Evolutionary conservation across 2,888 invertebrate species (phyloP), one percentile per base, ranked within the genome.

Genomic region (Hemicrepidius hirtus): DNA sequence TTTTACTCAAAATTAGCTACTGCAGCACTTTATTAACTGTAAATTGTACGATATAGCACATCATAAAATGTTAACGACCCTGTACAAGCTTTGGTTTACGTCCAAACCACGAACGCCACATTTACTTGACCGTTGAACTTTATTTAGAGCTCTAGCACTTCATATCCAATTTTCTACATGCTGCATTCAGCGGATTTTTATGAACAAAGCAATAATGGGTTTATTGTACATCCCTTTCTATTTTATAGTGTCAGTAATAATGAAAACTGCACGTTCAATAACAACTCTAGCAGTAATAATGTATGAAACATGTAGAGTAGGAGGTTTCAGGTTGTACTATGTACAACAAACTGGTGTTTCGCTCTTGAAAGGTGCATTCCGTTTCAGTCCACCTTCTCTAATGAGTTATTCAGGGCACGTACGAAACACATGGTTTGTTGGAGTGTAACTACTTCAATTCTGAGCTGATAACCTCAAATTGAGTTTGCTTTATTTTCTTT

Each of bases 391-490:
- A 37, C 20, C 62, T 60, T n/a, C 12, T 20, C 37, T 57, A 20
- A 37, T 57, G 57, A 57, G 37, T 40, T 63, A 79, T 76, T 77
- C 77, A 55, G 66, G 32, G 41, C 78, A 77, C 78, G 78, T 77
- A 69, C 62, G 50, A 76, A 64, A 75, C 77, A 75, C 71, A 76
- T 68, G 75, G 77, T 74, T 71, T 67, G 70, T 71, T 67, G 50
- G 66, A 74, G 71, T 75, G 68, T 77, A 78, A 74, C 76, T 75
- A 68, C 75, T 49, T 53, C 75, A 75, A 75, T 77, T 75, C 64
- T 60, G 72, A 77, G 75, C 76, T 75, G 76, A 76, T 78, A 78
- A 76, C 72, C 73, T 49, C 68, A 76, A 78, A 78, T 76, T 62
- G 77, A 76, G 75, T 78, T 75, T 73, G 41, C 72, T 63, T 49